A percentile compares a stretch with the other conserved stretches of the same genome.
These are phyloP conservation scores for Podilymbus podiceps DNA, from an alignment of 2,113 vertebrate genomes.

Conservation along the genomic window DNA sequence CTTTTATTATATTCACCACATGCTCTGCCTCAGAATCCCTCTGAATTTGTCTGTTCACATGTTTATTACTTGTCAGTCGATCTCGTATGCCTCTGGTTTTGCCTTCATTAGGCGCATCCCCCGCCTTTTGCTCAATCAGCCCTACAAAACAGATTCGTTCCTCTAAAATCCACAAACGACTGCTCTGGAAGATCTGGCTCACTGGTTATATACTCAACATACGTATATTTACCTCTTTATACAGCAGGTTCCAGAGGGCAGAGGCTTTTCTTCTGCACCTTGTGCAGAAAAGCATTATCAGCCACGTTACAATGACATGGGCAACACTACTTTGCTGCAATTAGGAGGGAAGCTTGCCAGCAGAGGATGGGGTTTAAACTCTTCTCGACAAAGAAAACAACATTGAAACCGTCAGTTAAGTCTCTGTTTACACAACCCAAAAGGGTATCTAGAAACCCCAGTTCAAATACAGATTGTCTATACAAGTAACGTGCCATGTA, in stretches of 20 bases:
- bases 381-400: not conserved
- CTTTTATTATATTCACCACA: not conserved
- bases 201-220: not conserved
- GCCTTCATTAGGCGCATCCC: not conserved
- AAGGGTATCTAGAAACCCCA: not conserved
- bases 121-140: not conserved
- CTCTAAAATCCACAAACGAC: not conserved
- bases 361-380: not conserved
- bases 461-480: not conserved
- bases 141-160: not conserved
- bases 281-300: not conserved
- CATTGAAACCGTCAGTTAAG: not conserved
- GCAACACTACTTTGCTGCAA: not conserved
- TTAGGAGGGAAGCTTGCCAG: not conserved
- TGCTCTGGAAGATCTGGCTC: not conserved
- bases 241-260: slow-evolving; percentile 11
- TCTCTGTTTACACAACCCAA: not conserved
- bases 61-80: not conserved
- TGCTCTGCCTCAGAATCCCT: not conserved
- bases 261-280: not conserved
- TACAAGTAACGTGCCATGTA: not conserved
- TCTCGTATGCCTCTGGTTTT: not conserved
- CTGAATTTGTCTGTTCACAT: not conserved
- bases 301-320: not conserved
- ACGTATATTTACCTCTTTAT: not conserved